Percentiles rank a stretch among this genome's conserved stretches.
Evolutionary conservation across 2,797 vertebrate species (phyloP).

Genomic region (Xiphophorus birchmanni): DNA sequence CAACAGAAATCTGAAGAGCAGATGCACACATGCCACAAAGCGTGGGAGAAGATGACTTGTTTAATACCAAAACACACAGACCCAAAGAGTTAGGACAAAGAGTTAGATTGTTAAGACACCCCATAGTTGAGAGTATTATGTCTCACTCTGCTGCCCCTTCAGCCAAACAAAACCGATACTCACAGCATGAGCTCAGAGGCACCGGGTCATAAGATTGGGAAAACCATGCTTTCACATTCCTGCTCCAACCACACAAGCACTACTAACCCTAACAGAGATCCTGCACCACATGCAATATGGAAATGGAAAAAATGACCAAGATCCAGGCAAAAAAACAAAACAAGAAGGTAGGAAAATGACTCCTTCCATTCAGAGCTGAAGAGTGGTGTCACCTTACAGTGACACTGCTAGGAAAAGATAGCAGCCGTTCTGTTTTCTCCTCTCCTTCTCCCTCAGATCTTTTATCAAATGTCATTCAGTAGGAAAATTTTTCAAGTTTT

Average conservation of each 20-base stretch:
- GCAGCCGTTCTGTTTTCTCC: slow-evolving; percentile 56
- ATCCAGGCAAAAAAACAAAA: slow-evolving; percentile 4
- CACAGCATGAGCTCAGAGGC: slow-evolving; percentile 66
- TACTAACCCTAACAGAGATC: slow-evolving; percentile 47
- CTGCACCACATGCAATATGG: slow-evolving; percentile 43
- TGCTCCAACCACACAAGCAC: slow-evolving; percentile 50
- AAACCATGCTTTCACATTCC: slow-evolving; percentile 70
- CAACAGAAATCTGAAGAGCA: slow-evolving; percentile 30
- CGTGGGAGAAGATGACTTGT: slow-evolving; percentile 34
- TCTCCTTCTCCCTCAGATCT: slow-evolving; percentile 35
- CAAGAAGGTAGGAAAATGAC: slow-evolving; percentile 34
- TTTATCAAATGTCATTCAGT: slow-evolving; percentile 42
- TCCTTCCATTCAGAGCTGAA: slow-evolving; percentile 29
- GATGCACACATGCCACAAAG: slow-evolving; percentile 20
- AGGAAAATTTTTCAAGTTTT: slow-evolving; percentile 61
- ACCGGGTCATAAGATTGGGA: slow-evolving; percentile 69
- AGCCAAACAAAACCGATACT: slow-evolving; percentile 60
- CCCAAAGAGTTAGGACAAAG: slow-evolving; percentile 58
- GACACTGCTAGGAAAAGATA: slow-evolving; percentile 49
- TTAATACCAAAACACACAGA: slow-evolving; percentile 42
- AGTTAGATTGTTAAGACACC: slow-evolving; percentile 59
- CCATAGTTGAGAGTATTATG: slow-evolving; percentile 39
- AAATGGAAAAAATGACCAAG: slow-evolving; percentile 64
- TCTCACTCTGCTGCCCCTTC: slow-evolving; percentile 46
- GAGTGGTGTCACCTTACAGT: slow-evolving; percentile 51